Conservation (phyloP, 64 coral and sea anemone genomes). For the Cladopsammia gracilis region DNA sequence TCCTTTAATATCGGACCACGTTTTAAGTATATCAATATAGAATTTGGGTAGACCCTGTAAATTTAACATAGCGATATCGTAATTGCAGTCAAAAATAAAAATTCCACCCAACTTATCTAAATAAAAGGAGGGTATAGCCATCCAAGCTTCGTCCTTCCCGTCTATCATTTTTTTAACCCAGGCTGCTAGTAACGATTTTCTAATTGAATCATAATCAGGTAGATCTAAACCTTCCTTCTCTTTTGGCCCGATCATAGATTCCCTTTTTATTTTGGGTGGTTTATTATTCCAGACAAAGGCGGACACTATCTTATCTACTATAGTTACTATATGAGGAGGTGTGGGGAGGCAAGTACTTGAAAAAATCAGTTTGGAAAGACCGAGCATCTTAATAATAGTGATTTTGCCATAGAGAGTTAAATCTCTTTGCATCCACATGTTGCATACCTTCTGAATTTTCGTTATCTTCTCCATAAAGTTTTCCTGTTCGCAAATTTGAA, state of each 20-base stretch:
- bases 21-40: neutral
- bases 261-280: conserved; percentile 3
- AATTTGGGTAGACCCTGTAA: neutral
- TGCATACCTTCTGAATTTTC: neutral
- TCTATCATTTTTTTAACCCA: neutral
- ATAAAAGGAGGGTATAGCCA: neutral
- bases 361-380: neutral
- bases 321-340: neutral
- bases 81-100: conserved; percentile 38
- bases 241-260: neutral
- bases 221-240: neutral
- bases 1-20: neutral
- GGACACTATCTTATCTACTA: neutral
- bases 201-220: neutral
- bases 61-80: neutral
- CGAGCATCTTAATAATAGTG: neutral
- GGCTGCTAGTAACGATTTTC: neutral
- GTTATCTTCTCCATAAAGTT: no score
- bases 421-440: neutral
- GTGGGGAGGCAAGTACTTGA: neutral
- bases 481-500: neutral
- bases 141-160: neutral
- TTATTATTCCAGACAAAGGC: conserved; percentile 21
- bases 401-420: neutral
- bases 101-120: neutral